Percentiles rank a stretch among this genome's conserved stretches.
These are phyloP conservation scores for Syndactyla subalaris DNA, from an alignment of 2,797 vertebrate genomes.

Conservation along the genomic window DNA sequence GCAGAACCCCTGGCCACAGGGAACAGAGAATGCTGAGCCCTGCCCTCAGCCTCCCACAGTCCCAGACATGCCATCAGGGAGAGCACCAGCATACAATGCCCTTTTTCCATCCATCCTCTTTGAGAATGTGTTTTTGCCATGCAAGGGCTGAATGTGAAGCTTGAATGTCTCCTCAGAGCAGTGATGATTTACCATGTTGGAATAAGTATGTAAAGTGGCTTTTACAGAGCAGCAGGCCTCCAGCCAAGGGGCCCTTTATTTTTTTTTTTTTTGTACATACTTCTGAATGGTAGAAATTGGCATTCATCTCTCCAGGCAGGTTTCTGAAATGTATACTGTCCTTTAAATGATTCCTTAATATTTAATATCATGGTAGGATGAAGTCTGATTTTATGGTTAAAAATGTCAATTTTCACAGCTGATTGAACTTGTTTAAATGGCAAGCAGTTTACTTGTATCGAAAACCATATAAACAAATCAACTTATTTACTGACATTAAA, in stretches of 20 bases:
- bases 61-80: fast-evolving
- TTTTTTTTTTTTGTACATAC: not conserved
- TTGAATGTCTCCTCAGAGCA: not conserved
- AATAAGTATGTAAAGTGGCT: slow-evolving; percentile 22
- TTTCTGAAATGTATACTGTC: slow-evolving; percentile 66
- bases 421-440: slow-evolving; percentile 75
- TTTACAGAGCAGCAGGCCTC: slow-evolving; percentile 13
- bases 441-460: slow-evolving; percentile 68
- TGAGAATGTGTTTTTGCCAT: not conserved
- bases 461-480: slow-evolving; percentile 75
- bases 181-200: not conserved
- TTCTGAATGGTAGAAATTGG: slow-evolving; percentile 50
- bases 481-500: slow-evolving; percentile 72
- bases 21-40: not conserved
- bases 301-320: slow-evolving; percentile 53
- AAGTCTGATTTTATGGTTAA: slow-evolving; percentile 73
- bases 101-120: not conserved
- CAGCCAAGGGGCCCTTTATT: not conserved
- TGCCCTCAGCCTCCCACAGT: not conserved
- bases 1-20: not conserved
- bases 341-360: slow-evolving; percentile 71
- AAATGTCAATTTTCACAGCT: slow-evolving; percentile 77
- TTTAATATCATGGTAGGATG: slow-evolving; percentile 74
- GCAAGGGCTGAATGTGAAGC: not conserved
- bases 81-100: not conserved